These are phyloP conservation scores for Congeria kusceri DNA, from an alignment of 2,888 invertebrate species.

Conservation along the genomic window DNA sequence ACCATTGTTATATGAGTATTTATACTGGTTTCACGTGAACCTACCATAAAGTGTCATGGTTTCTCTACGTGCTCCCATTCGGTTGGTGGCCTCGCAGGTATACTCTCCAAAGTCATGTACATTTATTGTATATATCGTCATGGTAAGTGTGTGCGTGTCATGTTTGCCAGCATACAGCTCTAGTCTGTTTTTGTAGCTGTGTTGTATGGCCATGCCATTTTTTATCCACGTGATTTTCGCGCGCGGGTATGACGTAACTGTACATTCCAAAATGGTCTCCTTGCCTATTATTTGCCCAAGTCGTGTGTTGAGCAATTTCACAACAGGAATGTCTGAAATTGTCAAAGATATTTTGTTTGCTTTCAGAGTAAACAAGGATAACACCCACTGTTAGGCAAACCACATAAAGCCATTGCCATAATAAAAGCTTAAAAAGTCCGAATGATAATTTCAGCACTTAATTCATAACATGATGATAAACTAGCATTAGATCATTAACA, in stretches of 20 bases:
- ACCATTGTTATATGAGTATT: too few relatives aligned
- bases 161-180: constrained; percentile 69
- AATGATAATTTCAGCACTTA: too few relatives aligned
- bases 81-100: constrained; percentile 71
- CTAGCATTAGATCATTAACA: too few relatives aligned
- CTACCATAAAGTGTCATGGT: constrained; percentile 74
- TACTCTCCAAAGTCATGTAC: constrained; percentile 71
- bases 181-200: constrained; percentile 65
- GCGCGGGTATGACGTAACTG: constrained; percentile 79
- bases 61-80: constrained; percentile 61
- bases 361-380: not conserved
- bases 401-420: too few relatives aligned
- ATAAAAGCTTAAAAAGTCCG: too few relatives aligned
- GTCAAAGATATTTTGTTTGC: not conserved
- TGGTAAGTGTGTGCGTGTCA: constrained; percentile 65
- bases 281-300: constrained; percentile 78
- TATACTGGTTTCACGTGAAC: constrained; percentile 7
- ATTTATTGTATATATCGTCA: constrained; percentile 67
- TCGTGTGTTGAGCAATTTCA: constrained; percentile 74
- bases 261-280: constrained; percentile 81
- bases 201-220: constrained; percentile 65
- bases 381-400: too few relatives aligned
- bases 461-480: too few relatives aligned
- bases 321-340: constrained; percentile 77
- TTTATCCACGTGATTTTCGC: constrained; percentile 76